Percentiles rank a stretch among this genome's conserved stretches.
Evolutionary conservation across 2,888 invertebrate species (phyloP).

Genomic region (Dusona sp.): DNA sequence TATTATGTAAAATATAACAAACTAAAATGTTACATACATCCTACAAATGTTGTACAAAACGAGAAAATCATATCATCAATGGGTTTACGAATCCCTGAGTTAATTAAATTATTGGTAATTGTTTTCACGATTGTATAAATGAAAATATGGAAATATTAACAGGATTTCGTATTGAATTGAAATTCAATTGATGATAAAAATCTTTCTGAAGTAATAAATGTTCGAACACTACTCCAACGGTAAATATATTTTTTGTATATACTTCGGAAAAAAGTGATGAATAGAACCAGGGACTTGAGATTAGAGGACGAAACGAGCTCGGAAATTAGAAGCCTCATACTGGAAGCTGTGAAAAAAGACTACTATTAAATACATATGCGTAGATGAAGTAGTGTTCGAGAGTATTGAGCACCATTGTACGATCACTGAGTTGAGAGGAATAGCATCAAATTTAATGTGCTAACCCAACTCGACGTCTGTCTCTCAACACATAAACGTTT

Average conservation of each 20-base stretch:
- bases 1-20: neutral
- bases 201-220: no score
- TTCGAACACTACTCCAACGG: neutral
- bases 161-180: neutral
- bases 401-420: conserved; percentile 39
- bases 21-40: neutral
- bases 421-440: conserved; percentile 54
- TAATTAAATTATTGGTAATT: conserved; percentile 1
- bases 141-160: neutral
- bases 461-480: conserved; percentile 45
- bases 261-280: conserved; percentile 30
- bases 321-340: conserved; percentile 50
- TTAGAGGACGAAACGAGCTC: conserved; percentile 30
- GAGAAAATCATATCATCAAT: neutral
- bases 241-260: conserved; percentile 23
- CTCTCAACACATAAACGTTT: conserved; percentile 27
- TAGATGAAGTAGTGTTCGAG: conserved; percentile 25
- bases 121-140: neutral
- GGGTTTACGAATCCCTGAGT: neutral
- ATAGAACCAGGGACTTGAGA: conserved; percentile 10
- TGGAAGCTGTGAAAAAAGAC: neutral
- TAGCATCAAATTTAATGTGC: conserved; percentile 58
- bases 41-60: neutral
- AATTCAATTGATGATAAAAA: neutral
- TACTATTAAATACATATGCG: neutral